A percentile compares a stretch with the other conserved stretches of the same genome.
Evolutionary conservation across 2,888 invertebrate species (phyloP).

Genomic region (Dermolepida albohirtum): DNA sequence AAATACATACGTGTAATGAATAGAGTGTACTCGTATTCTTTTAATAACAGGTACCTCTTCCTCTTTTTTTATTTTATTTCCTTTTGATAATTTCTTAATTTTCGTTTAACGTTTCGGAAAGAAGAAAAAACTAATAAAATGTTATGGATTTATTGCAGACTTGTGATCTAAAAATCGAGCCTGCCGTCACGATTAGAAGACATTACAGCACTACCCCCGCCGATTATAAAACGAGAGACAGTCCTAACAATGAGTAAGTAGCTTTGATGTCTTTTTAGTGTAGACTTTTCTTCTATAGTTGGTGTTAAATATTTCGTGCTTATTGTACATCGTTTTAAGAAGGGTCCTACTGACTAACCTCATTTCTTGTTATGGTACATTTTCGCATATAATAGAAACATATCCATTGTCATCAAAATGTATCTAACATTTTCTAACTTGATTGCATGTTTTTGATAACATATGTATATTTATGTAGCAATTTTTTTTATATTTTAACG

Average conservation of each 20-base stretch:
- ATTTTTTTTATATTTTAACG: too few relatives aligned
- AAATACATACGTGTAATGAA: too few relatives aligned
- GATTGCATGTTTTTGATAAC: too few relatives aligned
- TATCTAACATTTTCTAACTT: background rate
- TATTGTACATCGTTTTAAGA: too few relatives aligned
- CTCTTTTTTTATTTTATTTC: too few relatives aligned
- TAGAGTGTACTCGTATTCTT: too few relatives aligned
- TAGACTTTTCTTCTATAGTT: background rate
- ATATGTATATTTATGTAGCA: too few relatives aligned
- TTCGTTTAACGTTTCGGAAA: slow-evolving; percentile 14
- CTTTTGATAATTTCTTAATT: slow-evolving; percentile 27
- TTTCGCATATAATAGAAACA: background rate
- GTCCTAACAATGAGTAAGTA: slow-evolving; percentile 39
- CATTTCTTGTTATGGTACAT: too few relatives aligned
- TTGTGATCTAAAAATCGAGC: slow-evolving; percentile 74
- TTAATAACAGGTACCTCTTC: too few relatives aligned
- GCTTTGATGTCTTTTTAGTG: background rate
- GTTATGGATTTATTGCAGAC: slow-evolving; percentile 62
- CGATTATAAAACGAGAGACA: slow-evolving; percentile 52
- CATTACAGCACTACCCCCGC: slow-evolving; percentile 66
- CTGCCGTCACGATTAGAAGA: slow-evolving; percentile 71
- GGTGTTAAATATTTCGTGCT: background rate
- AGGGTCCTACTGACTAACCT: too few relatives aligned
- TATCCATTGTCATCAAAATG: background rate
- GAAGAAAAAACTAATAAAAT: too few relatives aligned